A percentile compares a stretch with the other conserved stretches of the same genome.
Conservation (phyloP, 2,797 vertebrate species). For the Galaxias olidus region DNA sequence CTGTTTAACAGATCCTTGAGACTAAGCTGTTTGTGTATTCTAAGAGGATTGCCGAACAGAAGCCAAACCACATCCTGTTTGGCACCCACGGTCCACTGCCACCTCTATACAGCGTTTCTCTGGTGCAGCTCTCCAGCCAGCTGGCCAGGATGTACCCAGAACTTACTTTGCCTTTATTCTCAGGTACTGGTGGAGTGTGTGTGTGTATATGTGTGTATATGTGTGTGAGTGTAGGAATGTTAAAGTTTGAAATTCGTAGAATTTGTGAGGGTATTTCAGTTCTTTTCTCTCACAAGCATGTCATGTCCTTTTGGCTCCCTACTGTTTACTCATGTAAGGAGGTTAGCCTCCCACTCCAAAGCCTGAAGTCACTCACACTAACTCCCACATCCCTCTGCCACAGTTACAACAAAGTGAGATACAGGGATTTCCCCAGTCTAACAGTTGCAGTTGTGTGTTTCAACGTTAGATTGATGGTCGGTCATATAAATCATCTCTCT, state of each 20-base stretch:
- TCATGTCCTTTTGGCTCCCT: slow-evolving; percentile 41
- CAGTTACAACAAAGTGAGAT: slow-evolving; percentile 22
- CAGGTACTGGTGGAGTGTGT: slow-evolving; percentile 75
- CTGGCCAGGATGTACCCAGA: slow-evolving; percentile 96
- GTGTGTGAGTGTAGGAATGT: background rate
- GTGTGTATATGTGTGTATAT: background rate
- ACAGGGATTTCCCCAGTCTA: slow-evolving; percentile 8
- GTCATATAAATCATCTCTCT: no score
- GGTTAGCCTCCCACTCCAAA: slow-evolving; percentile 13
- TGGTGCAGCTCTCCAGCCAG: slow-evolving; percentile 86
- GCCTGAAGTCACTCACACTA: slow-evolving; percentile 14
- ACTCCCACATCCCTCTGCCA: slow-evolving; percentile 27
- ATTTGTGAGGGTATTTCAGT: slow-evolving; percentile 21
- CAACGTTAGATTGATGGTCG: no score
- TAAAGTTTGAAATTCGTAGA: background rate
- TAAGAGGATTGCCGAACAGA: slow-evolving; percentile 89
- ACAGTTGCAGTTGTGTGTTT: background rate
- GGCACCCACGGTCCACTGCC: slow-evolving; percentile 91
- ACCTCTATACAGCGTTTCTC: slow-evolving; percentile 90
- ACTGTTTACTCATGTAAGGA: slow-evolving; percentile 33
- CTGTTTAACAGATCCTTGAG: slow-evolving; percentile 85
- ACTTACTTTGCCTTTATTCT: slow-evolving; percentile 94
- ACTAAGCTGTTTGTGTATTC: slow-evolving; percentile 91
- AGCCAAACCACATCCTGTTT: slow-evolving; percentile 86
- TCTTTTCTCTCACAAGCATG: slow-evolving; percentile 23